Percentiles rank a stretch among this genome's conserved stretches.
Evolutionary conservation across 2,888 invertebrate species (phyloP).

Genomic region (Microplitis deprimator): DNA sequence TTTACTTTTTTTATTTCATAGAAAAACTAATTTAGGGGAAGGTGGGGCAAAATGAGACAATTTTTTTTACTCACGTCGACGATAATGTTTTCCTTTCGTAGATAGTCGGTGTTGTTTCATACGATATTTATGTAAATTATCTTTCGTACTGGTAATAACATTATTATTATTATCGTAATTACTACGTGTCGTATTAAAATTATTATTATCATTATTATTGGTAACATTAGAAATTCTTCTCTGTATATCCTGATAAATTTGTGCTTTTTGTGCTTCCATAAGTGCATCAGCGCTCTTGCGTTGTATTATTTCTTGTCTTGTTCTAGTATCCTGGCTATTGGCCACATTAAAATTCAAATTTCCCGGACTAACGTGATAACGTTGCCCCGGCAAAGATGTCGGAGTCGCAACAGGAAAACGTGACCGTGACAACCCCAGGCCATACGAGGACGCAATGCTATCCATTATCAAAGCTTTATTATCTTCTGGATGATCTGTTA

Average conservation of each 20-base stretch:
- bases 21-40: too few species aligned
- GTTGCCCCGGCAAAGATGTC: constrained; percentile 17
- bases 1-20: too few species aligned
- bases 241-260: constrained; percentile 63
- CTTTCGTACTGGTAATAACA: constrained; percentile 43
- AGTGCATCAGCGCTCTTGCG: constrained; percentile 20
- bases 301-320: constrained; percentile 27
- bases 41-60: too few species aligned
- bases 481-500: constrained; percentile 57
- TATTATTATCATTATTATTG: constrained; percentile 41
- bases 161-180: not conserved
- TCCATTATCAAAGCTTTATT: constrained; percentile 65
- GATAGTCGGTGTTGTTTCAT: constrained; percentile 64
- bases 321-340: constrained; percentile 26
- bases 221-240: constrained; percentile 60
- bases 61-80: constrained; percentile 60
- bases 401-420: constrained; percentile 17
- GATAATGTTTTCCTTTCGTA: constrained; percentile 63
- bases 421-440: constrained; percentile 20
- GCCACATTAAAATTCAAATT: constrained; percentile 8
- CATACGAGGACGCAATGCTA: constrained; percentile 65
- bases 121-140: constrained; percentile 61
- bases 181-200: not conserved
- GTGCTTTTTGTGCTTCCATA: constrained; percentile 48
- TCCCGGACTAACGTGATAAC: not conserved